Evolutionary conservation across 1,140 invertebrate species (phyloP), one percentile per base, ranked within the genome.

Genomic region (Macrotrachela quadricornifera): DNA sequence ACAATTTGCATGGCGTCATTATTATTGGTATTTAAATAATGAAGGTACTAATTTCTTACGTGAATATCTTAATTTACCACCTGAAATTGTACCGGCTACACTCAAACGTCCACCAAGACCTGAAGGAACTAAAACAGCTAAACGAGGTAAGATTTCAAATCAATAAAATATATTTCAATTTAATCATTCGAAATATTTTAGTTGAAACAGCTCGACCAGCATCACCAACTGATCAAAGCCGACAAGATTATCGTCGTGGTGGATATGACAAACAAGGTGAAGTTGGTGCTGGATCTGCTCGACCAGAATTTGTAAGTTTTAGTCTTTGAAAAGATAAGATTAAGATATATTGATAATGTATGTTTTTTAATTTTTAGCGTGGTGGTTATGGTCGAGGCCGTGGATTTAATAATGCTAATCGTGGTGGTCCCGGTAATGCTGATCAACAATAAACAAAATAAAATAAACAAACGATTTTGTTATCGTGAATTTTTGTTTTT

Each of bases 1-100:
- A 74, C 91, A 97, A 71, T 99, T 97, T 75, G 90, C 91, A 1
- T 99, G 94, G 94, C 79, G 90, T 59, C 91, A 97, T 71, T 97
- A 86, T 64, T 99, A 99, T 70, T 99, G 91, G 88, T 95, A 95
- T 70, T 75, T 99, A 46, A 96, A 86, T 55, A 96, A 97, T 71
- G 86, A 95, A 64, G 94, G 94, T 57, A 97, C 96, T 66, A 81
- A 87, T 66, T 96, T 91, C 66, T 73, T 99, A 40, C 74, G 94
- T 55, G 82, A 85, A 61, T 94, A 84, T 67, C 76, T 99, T 18
- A 87, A 97, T 67, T 74, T 99, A 54, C 90, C 92, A 14, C 78
- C 86, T 57, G 92, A 97, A 78, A 96, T 97, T 74, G 91, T 97
- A 10, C 94, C 94, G 43, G 79, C 86, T 4, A 97, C 92, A 0